These are phyloP conservation scores for Orussus abietinus DNA, from an alignment of 1,140 invertebrate species.

Conservation along the genomic window DNA sequence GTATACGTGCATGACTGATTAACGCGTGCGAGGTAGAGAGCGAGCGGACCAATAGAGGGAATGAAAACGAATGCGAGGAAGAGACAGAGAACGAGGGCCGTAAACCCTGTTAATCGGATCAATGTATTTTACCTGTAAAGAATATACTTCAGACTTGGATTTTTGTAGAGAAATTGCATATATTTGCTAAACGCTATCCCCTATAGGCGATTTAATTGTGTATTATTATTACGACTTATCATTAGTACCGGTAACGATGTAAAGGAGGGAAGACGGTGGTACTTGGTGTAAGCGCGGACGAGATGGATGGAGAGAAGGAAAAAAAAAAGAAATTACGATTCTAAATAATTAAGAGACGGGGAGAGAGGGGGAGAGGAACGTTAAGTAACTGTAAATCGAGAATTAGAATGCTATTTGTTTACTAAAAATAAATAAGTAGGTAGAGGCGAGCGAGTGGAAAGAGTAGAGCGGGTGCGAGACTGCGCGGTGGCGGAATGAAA, in stretches of 20 bases:
- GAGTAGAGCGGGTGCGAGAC: conserved; percentile 26
- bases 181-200: conserved; percentile 23
- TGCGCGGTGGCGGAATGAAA: conserved; percentile 8
- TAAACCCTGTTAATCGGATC: conserved; percentile 30
- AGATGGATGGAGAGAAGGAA: not conserved
- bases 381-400: conserved; percentile 39
- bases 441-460: conserved; percentile 17
- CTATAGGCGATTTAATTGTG: conserved; percentile 22
- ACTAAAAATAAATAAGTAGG: conserved; percentile 24
- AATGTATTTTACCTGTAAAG: conserved; percentile 52
- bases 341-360: conserved; percentile 39
- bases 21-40: conserved; percentile 3
- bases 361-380: no score
- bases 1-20: conserved; percentile 9
- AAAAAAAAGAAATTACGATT: conserved; percentile 28
- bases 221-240: conserved; percentile 11
- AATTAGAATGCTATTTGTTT: conserved; percentile 43
- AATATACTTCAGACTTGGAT: conserved; percentile 29
- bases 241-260: conserved; percentile 12
- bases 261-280: conserved; percentile 3
- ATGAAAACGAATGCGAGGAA: conserved; percentile 13
- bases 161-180: conserved; percentile 40
- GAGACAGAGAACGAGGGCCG: conserved; percentile 18
- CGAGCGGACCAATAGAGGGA: conserved; percentile 7
- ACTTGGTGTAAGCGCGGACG: no score